Evolutionary conservation across 2,797 vertebrate species (phyloP).

Genomic region (Oophaga sylvatica): DNA sequence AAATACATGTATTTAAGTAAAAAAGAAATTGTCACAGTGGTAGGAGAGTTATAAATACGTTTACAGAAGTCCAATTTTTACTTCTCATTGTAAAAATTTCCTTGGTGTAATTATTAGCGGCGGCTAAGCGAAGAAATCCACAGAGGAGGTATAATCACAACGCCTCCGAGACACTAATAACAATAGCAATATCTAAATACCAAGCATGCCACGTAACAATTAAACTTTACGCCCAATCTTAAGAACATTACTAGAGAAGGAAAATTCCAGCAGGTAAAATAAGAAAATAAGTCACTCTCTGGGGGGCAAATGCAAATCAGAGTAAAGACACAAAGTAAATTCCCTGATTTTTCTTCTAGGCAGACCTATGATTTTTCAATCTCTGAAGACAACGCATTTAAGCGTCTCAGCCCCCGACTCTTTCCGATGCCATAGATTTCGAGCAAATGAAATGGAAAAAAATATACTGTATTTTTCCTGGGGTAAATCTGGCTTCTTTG

Average conservation of each 20-base stretch:
- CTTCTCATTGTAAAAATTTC: conserved; percentile 27
- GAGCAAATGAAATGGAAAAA: conserved; percentile 8
- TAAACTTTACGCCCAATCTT: conserved; percentile 57
- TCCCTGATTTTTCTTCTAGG: conserved; percentile 28
- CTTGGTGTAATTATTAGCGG: background rate
- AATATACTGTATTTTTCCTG: conserved; percentile 51
- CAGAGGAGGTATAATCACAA: conserved; percentile 10
- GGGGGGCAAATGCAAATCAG: conserved; percentile 23
- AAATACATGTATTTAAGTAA: no score
- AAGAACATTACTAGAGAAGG: conserved; percentile 33
- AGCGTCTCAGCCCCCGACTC: background rate
- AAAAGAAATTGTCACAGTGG: no score
- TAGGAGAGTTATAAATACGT: conserved; percentile 7
- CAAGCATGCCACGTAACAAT: conserved; percentile 48
- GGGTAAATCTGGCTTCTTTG: conserved; percentile 17
- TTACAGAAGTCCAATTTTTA: conserved; percentile 19
- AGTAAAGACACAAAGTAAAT: conserved; percentile 25
- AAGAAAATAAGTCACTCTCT: conserved; percentile 44
- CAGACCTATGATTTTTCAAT: conserved; percentile 17
- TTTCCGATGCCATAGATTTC: background rate
- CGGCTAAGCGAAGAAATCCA: background rate
- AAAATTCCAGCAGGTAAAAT: conserved; percentile 48
- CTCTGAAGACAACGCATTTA: background rate
- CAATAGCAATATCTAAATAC: conserved; percentile 53
- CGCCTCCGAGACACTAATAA: conserved; percentile 49